Base-by-base conservation (phyloP, 2,113 vertebrate species). In the Heliornis fulica region DNA sequence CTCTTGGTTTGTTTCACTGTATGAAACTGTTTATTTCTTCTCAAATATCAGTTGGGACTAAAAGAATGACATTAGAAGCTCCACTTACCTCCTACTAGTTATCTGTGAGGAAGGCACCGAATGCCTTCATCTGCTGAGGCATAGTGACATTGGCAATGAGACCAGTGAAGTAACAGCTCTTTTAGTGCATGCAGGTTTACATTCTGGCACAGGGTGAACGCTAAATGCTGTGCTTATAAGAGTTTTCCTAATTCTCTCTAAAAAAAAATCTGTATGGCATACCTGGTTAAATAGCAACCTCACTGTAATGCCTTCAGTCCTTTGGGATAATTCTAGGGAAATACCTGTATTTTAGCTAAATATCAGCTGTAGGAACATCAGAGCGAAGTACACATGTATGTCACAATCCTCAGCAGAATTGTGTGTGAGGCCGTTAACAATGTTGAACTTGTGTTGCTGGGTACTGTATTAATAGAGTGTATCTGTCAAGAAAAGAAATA, bases 301-400 rank as follows among this genome's bases (percentile, higher is more conserved):
- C 74, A 65, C 15, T 51, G 18, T 23, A 65, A 68, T 34, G 20
- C 28, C n/a, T 56, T 72, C 7, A 9, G 48, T 51, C 31, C 18
- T 76, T 48, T 66, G 21, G n/a, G 28, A 56, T 84, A 61, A 34
- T 90, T 72, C 43, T 83, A 70, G 19, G 34, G 64, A 81, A 77
- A 57, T 77, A 40, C 2, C 4, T 17, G 4, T 66, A 48, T 83
- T 75, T 90, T 23, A 29, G 17, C 9, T 57, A 80, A 80, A 16
- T 71, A 83, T 32, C 53, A 53, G 2, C 36, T 61, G 0, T 41
- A 63, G 80, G 57, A 32, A 10, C 7, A 21, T 46, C 38, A 40
- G 13, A 51, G 22, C 50, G 23, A 81, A 77, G 31, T n/a, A 28
- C 23, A 21, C 0, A 0, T 8, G 3, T 43, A 10, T 57, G 45